Conservation (phyloP, 2,113 vertebrate genomes). For the Sapajus apella region DNA sequence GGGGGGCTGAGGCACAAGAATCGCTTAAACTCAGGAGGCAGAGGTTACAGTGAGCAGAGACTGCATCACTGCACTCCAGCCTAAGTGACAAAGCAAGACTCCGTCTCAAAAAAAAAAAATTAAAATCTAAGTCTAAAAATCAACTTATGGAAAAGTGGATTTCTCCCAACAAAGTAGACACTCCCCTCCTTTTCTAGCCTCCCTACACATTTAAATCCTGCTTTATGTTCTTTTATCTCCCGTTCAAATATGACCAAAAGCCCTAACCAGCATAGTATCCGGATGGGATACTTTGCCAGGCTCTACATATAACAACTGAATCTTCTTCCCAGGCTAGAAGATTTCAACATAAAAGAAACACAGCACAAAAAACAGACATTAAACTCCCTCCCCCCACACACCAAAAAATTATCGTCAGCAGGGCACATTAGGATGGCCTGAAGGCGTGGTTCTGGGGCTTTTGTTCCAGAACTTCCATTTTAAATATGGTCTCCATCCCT, state of each 20-base stretch:
- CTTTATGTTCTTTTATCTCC: neutral
- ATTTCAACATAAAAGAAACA: neutral
- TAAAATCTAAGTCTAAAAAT: neutral
- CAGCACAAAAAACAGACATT: neutral
- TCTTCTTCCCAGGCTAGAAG: neutral
- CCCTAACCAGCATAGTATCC: neutral
- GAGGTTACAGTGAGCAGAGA: neutral
- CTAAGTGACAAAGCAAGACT: neutral
- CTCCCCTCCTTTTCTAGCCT: neutral
- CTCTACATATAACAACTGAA: neutral
- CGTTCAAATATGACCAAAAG: neutral
- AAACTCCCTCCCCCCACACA: neutral
- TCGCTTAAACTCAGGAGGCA: neutral
- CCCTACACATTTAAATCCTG: neutral
- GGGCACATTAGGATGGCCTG: neutral
- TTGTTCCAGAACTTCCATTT: neutral
- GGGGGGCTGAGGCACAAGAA: neutral
- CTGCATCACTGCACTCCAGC: neutral
- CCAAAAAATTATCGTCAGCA: neutral
- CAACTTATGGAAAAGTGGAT: slow-evolving; percentile 44
- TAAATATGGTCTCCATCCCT: neutral
- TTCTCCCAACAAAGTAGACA: slow-evolving; percentile 14
- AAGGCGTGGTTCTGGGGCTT: neutral
- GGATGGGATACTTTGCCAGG: neutral
- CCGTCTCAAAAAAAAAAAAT: neutral